Evolutionary conservation across 2,113 vertebrate genomes (phyloP), one percentile per base, ranked within the genome.

Genomic region (Poecilia latipinna): DNA sequence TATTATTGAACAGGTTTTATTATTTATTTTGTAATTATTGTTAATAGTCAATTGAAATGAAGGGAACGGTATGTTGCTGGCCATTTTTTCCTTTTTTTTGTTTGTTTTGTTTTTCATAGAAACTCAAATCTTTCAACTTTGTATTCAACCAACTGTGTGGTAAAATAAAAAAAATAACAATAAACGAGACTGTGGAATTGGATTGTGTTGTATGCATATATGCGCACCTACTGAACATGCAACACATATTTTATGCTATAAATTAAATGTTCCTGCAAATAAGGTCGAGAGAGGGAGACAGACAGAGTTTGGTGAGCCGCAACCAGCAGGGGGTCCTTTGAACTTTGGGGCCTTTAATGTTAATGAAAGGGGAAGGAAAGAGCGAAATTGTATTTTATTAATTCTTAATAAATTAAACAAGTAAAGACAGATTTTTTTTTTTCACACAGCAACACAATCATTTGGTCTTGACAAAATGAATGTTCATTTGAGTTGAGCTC

Each of bases 91-190:
- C 0, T 29, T 29, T 29, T 29, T 29, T 29, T 29, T 29, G 29
- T 51, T 33, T 26, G 29, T 29, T 33, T 87, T 83, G 35, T 12
- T 65, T 90, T 86, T 78, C 75, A 89, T 84, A 73, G 51, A 78
- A 82, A 89, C 79, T 88, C 73, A 82, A 89, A 80, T 90, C 78
- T 84, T 91, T 86, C 65, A 90, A 91, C 85, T 91, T 92, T 93
- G 92, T 93, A 93, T 90, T 90, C 84, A 89, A 91, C 72, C 77
- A 86, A 85, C 79, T 91, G 91, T 93, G 91, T 91, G 88, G 87
- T 92, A 67, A 89, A 93, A 91, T 88, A 90, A 93, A 89, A 93
- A 89, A 89, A 90, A 92, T 28, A 64, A 86, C 60, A 81, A 87
- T 78, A 71, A 89, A 85, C 62, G n/a, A 83, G 12, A 74, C 31